Evolutionary conservation across 2,113 vertebrate genomes (phyloP), one percentile per base, ranked within the genome.

Genomic region (Arenaria interpres): DNA sequence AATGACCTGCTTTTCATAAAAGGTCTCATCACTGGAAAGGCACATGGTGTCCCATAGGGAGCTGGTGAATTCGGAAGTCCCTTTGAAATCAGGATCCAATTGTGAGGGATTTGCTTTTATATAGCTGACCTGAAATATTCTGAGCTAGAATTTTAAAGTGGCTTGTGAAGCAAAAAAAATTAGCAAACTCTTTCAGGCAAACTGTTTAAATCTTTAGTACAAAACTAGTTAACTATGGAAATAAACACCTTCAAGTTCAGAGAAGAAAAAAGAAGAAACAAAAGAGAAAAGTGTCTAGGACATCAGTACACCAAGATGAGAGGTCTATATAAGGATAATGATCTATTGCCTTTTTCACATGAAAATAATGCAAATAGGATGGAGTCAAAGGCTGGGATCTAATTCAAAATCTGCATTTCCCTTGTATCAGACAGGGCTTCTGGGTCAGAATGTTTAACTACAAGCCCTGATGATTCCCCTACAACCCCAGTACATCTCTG

Each of bases 1-100:
- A 92, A 95, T 72, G 87, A 76, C 90, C 92, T 69, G 69, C n/a
- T 92, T 94, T 92, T 73, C 45, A 89, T 68, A 85, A 85, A 82
- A 53, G 62, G 69, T 82, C 53, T 67, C 50, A n/a, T 60, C 62
- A 66, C 57, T 85, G 71, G 68, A 92, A 78, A 91, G 53, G 37
- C 45, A 67, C 17, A 46, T n/a, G 16, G n/a, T 76, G 45, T 84
- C 73, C 76, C 80, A 62, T 9, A 62, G 69, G 46, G 39, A 89
- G 43, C 33, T 24, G 19, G 12, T 68, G 51, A 75, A 81, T 93
- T 89, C 8, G 0, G 17, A 93, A 94, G 46, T 45, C 33, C 83
- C 46, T 95, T 84, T 93, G 88, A 94, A 96, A 96, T 51, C 33
- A 64, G 35, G 48, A 93, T 68, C 14, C 64, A 72, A 8, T 33